Base-by-base conservation (phyloP, 1,140 invertebrate genomes). In the Amyelois transitella region DNA sequence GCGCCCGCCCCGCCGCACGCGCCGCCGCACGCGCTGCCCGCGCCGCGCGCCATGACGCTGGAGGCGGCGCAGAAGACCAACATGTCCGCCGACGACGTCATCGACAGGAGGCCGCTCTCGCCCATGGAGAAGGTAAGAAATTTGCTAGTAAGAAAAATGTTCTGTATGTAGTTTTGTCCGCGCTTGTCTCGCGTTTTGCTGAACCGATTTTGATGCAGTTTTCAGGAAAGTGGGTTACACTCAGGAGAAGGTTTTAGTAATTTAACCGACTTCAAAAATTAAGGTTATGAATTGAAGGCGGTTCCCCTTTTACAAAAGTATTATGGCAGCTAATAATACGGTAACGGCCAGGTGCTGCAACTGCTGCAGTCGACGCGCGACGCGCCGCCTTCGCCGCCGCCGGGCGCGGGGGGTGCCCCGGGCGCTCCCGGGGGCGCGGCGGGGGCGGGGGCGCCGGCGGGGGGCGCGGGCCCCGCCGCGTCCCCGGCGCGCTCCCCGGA, bases 11-110 rank as follows among this genome's bases (percentile, higher is more conserved):
- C 55, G 55, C 50, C 53, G 57, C 89, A 44, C 62, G 66, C 43
- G 2, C 10, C 14, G 57, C 74, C 62, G 14, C 28, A 64, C 25
- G 51, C 58, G 58, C 82, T 77, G 45, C 69, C 32, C 3, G 32
- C 14, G 57, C 74, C 62, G 14, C 28, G 64, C 32, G 53, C 59
- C 59, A 83, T 77, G 44, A 81, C 81, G 55, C 76, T 88, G 53
- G 83, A 88, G 72, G 68, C 78, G 44, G 86, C 84, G 66, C 89
- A 77, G 82, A 90, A 82, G 71, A 90, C 72, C 71, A 90, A 88
- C 64, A 58, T 87, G 57, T 88, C 86, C 5, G 86, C 86, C 18
- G 84, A 88, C 57, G 84, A 89, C 44, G 85, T 88, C 24, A 66
- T 88, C 51, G 81, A 81, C 59, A 69, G 80, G 12, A 69, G 84